Evolutionary conservation across 2,113 vertebrate species (phyloP).

Genomic region (Corythornis cristatus): DNA sequence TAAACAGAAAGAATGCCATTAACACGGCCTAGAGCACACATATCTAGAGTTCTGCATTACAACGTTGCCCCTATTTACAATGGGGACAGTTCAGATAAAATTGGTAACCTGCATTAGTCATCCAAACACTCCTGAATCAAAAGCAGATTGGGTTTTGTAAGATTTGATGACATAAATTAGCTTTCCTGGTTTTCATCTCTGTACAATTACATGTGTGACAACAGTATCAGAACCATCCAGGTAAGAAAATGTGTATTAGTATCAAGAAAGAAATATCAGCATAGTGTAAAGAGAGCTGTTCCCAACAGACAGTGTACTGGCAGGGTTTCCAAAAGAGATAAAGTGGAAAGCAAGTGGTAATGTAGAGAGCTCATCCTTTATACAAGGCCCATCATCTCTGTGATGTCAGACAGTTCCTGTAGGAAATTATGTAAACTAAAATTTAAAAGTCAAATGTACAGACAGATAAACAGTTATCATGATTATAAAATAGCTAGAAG

Average conservation of each 20-base stretch:
- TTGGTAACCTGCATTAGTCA: background rate
- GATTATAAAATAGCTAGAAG: background rate
- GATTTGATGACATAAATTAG: background rate
- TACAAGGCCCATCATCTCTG: background rate
- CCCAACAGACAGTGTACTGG: background rate
- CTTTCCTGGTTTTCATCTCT: background rate
- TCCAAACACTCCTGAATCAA: background rate
- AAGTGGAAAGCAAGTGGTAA: background rate
- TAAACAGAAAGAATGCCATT: background rate
- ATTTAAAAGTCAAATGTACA: background rate
- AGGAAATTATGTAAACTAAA: background rate
- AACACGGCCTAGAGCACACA: background rate
- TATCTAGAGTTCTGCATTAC: background rate
- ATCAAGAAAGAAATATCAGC: background rate
- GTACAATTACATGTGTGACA: background rate
- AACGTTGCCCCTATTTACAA: background rate
- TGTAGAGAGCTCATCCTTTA: background rate
- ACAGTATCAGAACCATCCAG: background rate
- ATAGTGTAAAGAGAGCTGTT: background rate
- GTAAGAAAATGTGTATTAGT: background rate
- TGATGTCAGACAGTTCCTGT: background rate
- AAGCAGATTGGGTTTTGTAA: background rate
- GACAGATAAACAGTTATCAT: background rate
- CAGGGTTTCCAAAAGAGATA: background rate
- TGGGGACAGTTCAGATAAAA: background rate